Evolutionary conservation across 2,113 vertebrate species (phyloP).

Genomic region (Dendropsophus ebraccatus): DNA sequence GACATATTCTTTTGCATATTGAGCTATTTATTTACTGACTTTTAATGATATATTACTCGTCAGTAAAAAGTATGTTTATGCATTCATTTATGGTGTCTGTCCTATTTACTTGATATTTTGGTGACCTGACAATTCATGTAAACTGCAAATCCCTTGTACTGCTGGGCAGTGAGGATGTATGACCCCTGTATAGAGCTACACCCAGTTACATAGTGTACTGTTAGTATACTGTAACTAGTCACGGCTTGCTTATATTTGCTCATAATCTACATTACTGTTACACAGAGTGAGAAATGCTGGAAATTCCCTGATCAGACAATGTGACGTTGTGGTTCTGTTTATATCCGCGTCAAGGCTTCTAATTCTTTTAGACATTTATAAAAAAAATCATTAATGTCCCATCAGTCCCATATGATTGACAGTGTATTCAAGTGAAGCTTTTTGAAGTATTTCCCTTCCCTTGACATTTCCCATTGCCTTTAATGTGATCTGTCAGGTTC

Average conservation of each 20-base stretch:
- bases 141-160: too few species aligned
- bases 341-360: background rate
- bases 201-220: too few species aligned
- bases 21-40: too few species aligned
- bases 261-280: background rate
- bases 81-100: too few species aligned
- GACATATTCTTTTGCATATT: too few species aligned
- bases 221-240: too few species aligned
- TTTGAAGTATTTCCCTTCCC: background rate
- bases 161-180: too few species aligned
- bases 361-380: background rate
- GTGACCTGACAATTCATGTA: too few species aligned
- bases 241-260: background rate
- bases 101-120: too few species aligned
- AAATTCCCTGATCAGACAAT: background rate
- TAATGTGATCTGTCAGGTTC: background rate
- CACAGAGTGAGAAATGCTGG: background rate
- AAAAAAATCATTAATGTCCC: background rate
- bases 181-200: too few species aligned
- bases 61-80: too few species aligned
- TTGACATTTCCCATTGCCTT: background rate
- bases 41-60: too few species aligned
- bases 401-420: background rate
- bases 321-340: background rate
- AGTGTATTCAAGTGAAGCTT: background rate